A percentile compares a stretch with the other conserved stretches of the same genome.
phyloP scores from a whole-genome alignment of 2,888 invertebrate species.

The Acanthosoma haemorrhoidale region DNA sequence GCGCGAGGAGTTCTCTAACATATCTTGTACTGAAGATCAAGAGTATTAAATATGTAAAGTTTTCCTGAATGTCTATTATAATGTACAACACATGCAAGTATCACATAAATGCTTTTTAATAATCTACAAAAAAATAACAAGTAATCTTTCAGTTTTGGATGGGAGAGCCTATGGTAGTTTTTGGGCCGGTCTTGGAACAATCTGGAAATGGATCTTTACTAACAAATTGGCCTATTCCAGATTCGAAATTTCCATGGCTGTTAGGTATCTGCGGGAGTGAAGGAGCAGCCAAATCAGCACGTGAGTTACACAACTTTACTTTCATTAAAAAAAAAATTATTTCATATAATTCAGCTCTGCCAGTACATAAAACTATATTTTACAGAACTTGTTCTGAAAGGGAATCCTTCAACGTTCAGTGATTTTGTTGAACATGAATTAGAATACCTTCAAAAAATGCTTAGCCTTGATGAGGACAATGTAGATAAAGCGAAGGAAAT shows the following conservation, averaged over 20 bases:
- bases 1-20: too few species aligned
- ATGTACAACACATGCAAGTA: too few species aligned
- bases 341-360: not conserved
- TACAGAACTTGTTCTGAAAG: not conserved
- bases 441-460: not conserved
- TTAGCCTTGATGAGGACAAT: not conserved
- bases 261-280: not conserved
- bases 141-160: not conserved
- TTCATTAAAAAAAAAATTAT: not conserved
- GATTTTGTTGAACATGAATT: not conserved
- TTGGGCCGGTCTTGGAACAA: not conserved
- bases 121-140: not conserved
- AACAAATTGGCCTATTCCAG: not conserved
- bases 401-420: not conserved
- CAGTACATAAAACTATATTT: not conserved
- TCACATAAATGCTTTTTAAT: too few species aligned
- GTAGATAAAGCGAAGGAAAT: not conserved
- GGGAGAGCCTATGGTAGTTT: not conserved
- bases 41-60: too few species aligned
- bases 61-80: too few species aligned
- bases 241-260: constrained; percentile 7
- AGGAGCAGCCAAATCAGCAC: not conserved
- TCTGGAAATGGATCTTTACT: not conserved
- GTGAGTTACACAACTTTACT: not conserved
- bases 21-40: too few species aligned